These are phyloP conservation scores for Brachyistius frenatus DNA, from an alignment of 2,113 vertebrate species.

Conservation along the genomic window DNA sequence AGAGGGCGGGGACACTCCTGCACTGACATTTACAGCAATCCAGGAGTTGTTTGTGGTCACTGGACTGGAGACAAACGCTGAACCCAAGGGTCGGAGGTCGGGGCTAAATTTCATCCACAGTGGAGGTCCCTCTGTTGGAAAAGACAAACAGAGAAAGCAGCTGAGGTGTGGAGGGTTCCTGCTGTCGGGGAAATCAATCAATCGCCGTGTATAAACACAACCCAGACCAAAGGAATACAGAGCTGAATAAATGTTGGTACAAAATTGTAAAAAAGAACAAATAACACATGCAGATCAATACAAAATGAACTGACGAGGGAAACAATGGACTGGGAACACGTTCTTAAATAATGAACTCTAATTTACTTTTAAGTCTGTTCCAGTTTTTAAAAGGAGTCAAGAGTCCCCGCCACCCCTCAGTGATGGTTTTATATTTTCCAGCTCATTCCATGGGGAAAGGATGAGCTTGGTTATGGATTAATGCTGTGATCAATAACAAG, in stretches of 20 bases:
- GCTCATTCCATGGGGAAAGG: slow-evolving; percentile 88
- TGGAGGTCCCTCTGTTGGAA: slow-evolving; percentile 82
- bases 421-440: slow-evolving; percentile 90
- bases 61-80: slow-evolving; percentile 82
- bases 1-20: slow-evolving; percentile 66
- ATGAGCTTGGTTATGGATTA: slow-evolving; percentile 98
- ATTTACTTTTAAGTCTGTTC: slow-evolving; percentile 72
- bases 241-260: slow-evolving; percentile 36
- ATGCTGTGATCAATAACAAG: slow-evolving; percentile 94
- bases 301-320: slow-evolving; percentile 25
- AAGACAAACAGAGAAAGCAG: slow-evolving; percentile 80
- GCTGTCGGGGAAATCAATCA: slow-evolving; percentile 73
- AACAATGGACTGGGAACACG: slow-evolving; percentile 52
- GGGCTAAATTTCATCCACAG: slow-evolving; percentile 78
- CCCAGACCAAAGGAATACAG: slow-evolving; percentile 41
- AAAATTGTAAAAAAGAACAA: slow-evolving; percentile 35
- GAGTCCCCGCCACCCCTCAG: slow-evolving; percentile 85
- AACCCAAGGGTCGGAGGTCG: slow-evolving; percentile 76
- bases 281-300: slow-evolving; percentile 46
- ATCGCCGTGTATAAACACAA: slow-evolving; percentile 69
- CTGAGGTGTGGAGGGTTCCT: slow-evolving; percentile 71
- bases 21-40: slow-evolving; percentile 84
- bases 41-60: slow-evolving; percentile 82
- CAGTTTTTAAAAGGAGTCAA: slow-evolving; percentile 90
- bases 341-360: slow-evolving; percentile 76